Base-by-base conservation (phyloP, 2,888 invertebrate genomes). In the Sisyra nigra region DNA sequence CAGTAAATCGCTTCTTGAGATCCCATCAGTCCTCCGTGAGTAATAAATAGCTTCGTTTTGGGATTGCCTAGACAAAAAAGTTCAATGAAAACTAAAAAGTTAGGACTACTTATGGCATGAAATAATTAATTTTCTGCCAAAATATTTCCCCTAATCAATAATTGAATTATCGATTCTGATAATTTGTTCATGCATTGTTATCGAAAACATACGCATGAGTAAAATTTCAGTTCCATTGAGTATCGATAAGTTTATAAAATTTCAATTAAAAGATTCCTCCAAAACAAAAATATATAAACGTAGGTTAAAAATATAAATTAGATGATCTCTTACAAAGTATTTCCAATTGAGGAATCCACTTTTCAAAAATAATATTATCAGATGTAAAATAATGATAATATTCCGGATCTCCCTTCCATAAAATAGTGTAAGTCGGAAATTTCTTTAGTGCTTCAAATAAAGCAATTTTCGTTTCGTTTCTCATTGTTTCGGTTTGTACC, bases 281-380 rank as follows among this genome's bases (percentile, higher is more conserved):
- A n/a, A n/a, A n/a, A n/a, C n/a, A n/a, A n/a, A n/a, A n/a, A n/a
- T n/a, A n/a, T n/a, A n/a, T n/a, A n/a, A n/a, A n/a, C n/a, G n/a
- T n/a, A n/a, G n/a, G n/a, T n/a, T n/a, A n/a, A n/a, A 24, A 24
- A 24, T 24, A 24, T 24, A 24, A 24, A 24, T 24, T 24, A 24
- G 7, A 24, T 24, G 3, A 5, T 34, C 14, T 60, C 68, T 61
- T 55, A 70, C 70, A 69, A 48, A 71, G 54, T 17, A 69, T 68
- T 41, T 67, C 68, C 48, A 68, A 62, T 50, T 71, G 70, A 18
- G 71, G 70, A 57, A 70, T 66, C 70, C 69, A 70, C 31, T 65
- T 57, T 63, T 66, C 65, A 3, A 68, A 60, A 45, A 64, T 63
- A 6, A 70, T 61, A 46, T 68, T 69, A 41, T 64, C 62, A 0